Base-by-base conservation (phyloP, 2,888 invertebrate genomes). In the Eremobia ochroleuca region DNA sequence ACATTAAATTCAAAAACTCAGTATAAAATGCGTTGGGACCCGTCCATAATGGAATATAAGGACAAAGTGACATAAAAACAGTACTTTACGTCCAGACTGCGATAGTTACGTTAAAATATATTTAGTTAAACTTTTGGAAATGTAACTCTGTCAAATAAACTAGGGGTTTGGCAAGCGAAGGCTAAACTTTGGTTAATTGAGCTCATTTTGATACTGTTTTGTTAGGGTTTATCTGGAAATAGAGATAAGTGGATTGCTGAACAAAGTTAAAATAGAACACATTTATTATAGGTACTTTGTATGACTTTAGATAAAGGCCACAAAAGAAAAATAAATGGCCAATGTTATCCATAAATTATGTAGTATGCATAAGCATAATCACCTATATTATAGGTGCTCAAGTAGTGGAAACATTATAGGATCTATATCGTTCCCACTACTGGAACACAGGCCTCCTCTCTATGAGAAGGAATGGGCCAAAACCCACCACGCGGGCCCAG, bases 21-120 rank as follows among this genome's bases (percentile, higher is more conserved):
- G 67, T 58, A 76, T 46, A 52, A 49, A 81, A 79, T 73, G 71
- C 43, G 62, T 77, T 83, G 37, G 37, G 78, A 68, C 73, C 46
- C 73, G 65, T 46, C 71, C 66, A 64, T 86, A 85, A 79, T 72
- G 69, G 69, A 76, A 85, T 81, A 52, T 71, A 71, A 67, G 75
- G 81, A 64, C 62, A 64, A 73, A 76, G 66, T 75, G 49, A 69
- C 73, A 81, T 79, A 86, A 86, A 85, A 76, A 67, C 73, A 58
- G 46, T 55, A 76, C 37, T 84, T 83, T 70, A 81, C 64, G 58
- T 49, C 25, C 77, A 55, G 73, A 85, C 77, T 61, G 55, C 43
- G 68, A 43, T 65, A 73, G 79, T 86, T 68, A 76, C 55, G 58
- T 80, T 78, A 66, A 75, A 79, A 74, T 65, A 74, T 71, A 79